phyloP scores from a whole-genome alignment of 2,113 vertebrate species.

The Trematocara unimaculatum region DNA sequence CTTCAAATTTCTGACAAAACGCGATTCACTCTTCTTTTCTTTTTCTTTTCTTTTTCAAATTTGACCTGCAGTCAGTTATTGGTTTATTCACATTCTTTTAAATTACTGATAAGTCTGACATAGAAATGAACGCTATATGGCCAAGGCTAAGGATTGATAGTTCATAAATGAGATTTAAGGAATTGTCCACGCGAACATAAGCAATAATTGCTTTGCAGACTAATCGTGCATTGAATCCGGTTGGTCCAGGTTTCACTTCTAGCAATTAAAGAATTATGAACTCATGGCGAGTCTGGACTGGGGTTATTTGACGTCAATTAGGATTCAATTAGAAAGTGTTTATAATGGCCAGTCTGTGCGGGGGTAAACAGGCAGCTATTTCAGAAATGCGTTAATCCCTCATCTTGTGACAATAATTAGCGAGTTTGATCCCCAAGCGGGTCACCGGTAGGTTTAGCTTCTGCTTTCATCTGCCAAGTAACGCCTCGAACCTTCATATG shows the following conservation, averaged over 20 bases:
- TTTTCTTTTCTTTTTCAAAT: not conserved
- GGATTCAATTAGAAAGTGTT: slow-evolving; percentile 99
- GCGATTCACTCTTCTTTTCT: not conserved
- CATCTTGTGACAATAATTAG: slow-evolving; percentile 99
- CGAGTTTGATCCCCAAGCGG: slow-evolving; percentile 75
- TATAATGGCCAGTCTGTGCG: slow-evolving; percentile 81
- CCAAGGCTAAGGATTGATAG: not conserved
- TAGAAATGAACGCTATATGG: not conserved
- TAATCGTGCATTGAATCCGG: slow-evolving; percentile 39
- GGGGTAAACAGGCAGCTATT: slow-evolving; percentile 98
- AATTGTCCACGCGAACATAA: not conserved
- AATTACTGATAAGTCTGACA: not conserved
- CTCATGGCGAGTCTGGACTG: slow-evolving; percentile 81
- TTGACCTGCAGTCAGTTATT: not conserved
- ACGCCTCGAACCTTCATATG: slow-evolving; percentile 49
- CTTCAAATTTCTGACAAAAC: not conserved
- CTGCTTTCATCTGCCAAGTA: slow-evolving; percentile 71
- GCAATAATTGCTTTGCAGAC: slow-evolving; percentile 7
- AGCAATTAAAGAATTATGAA: slow-evolving; percentile 93
- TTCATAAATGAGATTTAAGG: not conserved
- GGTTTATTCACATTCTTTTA: not conserved
- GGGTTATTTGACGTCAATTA: slow-evolving; percentile 96
- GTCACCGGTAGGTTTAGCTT: slow-evolving; percentile 78
- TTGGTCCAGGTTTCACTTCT: slow-evolving; percentile 46
- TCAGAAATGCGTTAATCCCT: slow-evolving; percentile 98